Evolutionary conservation across 2,888 invertebrate genomes (phyloP).

Genomic region (Patella caerulea): DNA sequence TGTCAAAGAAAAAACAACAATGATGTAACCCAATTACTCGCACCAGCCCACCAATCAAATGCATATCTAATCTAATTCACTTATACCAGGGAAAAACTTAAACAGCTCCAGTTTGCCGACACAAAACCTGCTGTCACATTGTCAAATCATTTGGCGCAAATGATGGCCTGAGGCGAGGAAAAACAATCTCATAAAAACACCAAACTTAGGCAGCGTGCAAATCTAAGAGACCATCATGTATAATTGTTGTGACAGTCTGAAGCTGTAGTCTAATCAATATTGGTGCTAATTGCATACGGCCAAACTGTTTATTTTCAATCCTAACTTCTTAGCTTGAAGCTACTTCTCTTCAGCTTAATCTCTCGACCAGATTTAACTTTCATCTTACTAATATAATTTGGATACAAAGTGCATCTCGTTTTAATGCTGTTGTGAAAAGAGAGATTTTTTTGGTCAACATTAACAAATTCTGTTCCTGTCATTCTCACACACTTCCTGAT

Average conservation of each 20-base stretch:
- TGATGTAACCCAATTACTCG: constrained; percentile 6
- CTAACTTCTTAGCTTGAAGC: too few relatives aligned
- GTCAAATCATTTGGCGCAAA: constrained; percentile 5
- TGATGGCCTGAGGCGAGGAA: constrained; percentile 1
- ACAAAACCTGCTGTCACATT: constrained; percentile 11
- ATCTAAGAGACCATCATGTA: constrained; percentile 10
- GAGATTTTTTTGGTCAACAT: too few relatives aligned
- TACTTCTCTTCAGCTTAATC: too few relatives aligned
- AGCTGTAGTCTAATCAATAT: constrained; percentile 7
- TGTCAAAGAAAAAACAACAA: constrained; percentile 13
- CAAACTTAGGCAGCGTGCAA: neutral
- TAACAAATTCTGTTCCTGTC: too few relatives aligned
- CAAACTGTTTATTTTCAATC: too few relatives aligned
- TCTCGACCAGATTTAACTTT: too few relatives aligned
- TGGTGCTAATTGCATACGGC: neutral
- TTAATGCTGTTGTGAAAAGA: too few relatives aligned
- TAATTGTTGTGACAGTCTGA: neutral
- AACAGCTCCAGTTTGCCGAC: constrained; percentile 7
- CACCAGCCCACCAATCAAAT: constrained; percentile 7
- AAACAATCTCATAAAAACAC: constrained; percentile 1
- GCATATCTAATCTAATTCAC: constrained; percentile 10
- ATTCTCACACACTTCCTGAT: too few relatives aligned
- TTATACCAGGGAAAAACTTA: neutral
- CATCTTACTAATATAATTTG: too few relatives aligned
- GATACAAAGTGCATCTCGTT: too few relatives aligned